phyloP scores from a whole-genome alignment of 2,113 vertebrate species.

The Forbesichthys papilliferus region DNA sequence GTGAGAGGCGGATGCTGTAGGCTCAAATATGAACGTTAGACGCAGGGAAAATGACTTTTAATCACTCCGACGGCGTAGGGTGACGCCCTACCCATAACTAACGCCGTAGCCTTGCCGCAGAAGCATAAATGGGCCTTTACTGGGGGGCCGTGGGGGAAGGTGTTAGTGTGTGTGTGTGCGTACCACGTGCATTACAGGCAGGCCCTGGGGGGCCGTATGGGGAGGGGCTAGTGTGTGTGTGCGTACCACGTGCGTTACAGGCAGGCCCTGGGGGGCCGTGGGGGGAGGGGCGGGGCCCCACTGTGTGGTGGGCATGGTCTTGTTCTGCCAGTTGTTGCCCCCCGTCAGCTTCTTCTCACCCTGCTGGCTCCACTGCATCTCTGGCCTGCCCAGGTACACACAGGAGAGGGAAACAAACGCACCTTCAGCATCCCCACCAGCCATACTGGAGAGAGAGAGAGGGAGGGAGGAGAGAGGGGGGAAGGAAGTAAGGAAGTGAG shows the following conservation, averaged over 20 bases:
- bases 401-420: not conserved
- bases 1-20: too few relatives aligned
- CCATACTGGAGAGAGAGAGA: not conserved
- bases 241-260: constrained; percentile 83
- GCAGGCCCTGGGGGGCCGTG: constrained; percentile 77
- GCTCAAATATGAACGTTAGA: too few relatives aligned
- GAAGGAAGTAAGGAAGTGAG: not conserved
- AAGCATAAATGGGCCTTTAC: too few relatives aligned
- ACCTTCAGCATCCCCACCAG: not conserved
- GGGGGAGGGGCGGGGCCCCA: constrained; percentile 77
- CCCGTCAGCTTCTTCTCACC: constrained; percentile 87
- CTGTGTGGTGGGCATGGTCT: constrained; percentile 83
- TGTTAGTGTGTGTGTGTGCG: constrained; percentile 24
- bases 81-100: too few relatives aligned
- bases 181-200: constrained; percentile 84
- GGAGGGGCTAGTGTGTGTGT: constrained; percentile 41
- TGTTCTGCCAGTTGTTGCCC: constrained; percentile 90
- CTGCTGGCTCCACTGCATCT: constrained; percentile 84
- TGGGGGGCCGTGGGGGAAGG: not conserved
- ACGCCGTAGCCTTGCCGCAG: too few relatives aligned
- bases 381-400: constrained; percentile 69
- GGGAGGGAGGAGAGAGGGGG: not conserved
- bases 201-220: constrained; percentile 74
- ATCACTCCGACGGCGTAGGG: too few relatives aligned
- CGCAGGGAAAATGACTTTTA: too few relatives aligned